Base-by-base conservation (phyloP, 1,140 invertebrate genomes). In the Macrobrachium nipponense region DNA sequence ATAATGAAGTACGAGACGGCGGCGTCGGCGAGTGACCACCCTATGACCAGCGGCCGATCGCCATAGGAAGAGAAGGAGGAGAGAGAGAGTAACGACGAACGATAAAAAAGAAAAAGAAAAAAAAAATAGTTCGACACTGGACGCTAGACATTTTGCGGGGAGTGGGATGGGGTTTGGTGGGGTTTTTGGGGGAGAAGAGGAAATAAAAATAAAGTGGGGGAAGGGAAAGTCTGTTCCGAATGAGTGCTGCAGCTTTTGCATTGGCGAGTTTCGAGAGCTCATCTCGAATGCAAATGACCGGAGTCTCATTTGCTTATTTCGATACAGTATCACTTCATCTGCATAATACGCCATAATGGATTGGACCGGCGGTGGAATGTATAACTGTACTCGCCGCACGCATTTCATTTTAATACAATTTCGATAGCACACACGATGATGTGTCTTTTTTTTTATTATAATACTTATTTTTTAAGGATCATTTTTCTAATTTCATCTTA, bases 391-490 rank as follows among this genome's bases (percentile, higher is more conserved):
- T 8, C 8, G 23, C 4, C 17, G 6, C 59, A 58, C 17, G 59
- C 51, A 51, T 51, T 76, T 76, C 14, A 76, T 76, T 76, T 76
- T 58, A 23, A 76, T 59, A 43, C 59, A n/a, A 59, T 76, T 76
- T 76, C 44, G 44, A 76, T 76, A 76, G 8, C 51, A 20, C 14
- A 27, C n/a, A 36, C 43, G 20, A 27, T 23, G 23, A 12, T 27
- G 68, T 70, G 68, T 68, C 6, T 70, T 23, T 27, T 23, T 27
- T 23, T 36, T 73, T 73, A 36, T 23, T 18, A 5, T 17, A 51
- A 51, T 44, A 4, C 23, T 43, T 7, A 20, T 23, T 17, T 72
- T 36, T 20, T 27, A 17, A 72, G 20, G n/a, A 76, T 76, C 20
- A 20, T 51, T 51, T 51, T 10, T 8, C 7, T 10, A 6, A 51